Percentiles rank a stretch among this genome's conserved stretches.
Conservation (phyloP, 2,113 vertebrate genomes). For the Psittacula cyanocephala region DNA sequence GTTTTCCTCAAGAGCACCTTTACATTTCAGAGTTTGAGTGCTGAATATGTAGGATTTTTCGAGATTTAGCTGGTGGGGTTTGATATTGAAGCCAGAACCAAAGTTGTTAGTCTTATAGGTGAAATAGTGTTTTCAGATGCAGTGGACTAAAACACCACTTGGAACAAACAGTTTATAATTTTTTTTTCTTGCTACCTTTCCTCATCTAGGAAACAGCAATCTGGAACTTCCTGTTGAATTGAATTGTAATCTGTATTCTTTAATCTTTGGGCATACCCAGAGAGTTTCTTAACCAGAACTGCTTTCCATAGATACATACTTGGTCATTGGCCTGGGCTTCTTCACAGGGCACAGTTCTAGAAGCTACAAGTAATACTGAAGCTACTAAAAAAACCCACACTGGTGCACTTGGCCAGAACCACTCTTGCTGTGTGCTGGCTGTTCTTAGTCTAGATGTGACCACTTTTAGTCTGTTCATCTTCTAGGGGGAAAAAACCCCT, state of each 20-base stretch:
- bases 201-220: neutral
- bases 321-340: neutral
- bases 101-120: neutral
- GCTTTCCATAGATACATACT: neutral
- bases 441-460: neutral
- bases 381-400: neutral
- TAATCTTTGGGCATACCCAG: neutral
- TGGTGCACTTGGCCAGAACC: neutral
- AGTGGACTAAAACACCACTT: neutral
- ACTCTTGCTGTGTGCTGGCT: neutral
- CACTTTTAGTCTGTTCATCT: neutral
- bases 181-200: neutral
- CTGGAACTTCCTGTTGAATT: neutral
- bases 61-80: neutral
- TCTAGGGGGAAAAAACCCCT: neutral
- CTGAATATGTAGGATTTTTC: neutral
- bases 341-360: neutral
- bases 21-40: neutral
- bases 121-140: neutral
- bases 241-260: neutral
- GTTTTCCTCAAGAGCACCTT: no score
- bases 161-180: neutral
- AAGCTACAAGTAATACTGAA: neutral
- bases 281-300: neutral
- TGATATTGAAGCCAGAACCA: neutral